Evolutionary conservation across 2,888 invertebrate species (phyloP), one percentile per base, ranked within the genome.

Genomic region (Caenorhabditis becei): DNA sequence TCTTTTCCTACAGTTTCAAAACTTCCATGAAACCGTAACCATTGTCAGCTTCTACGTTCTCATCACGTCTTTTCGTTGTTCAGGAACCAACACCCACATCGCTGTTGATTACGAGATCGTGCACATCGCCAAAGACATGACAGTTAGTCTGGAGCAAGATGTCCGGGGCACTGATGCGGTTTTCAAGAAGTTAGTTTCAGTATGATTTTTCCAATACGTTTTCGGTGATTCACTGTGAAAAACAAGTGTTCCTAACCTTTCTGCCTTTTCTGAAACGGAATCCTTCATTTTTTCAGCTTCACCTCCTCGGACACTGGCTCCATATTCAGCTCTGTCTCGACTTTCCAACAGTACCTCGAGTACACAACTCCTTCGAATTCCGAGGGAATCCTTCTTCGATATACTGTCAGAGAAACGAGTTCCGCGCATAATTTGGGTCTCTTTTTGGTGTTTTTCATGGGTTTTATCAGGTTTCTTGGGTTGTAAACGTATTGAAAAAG

Each of bases 391-490:
- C 24, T 71, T 20, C 16, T 71, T 10, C 37, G 70, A 11, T 71
- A 62, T 11, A 71, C 70, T n/a, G 70, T 71, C n/a, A 24, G 24
- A 24, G 11, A 51, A 24, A 14, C 67, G 14, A 67, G 56, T 14
- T 47, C 56, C 14, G 7, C 53, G 1, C 26, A 18, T 63, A 7
- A 20, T 32, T 63, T 16, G 62, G 62, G 23, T 5, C 32, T 35
- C 20, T 63, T 49, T 49, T 63, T 11, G 35, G 47, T 20, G 3
- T 63, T 10, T 7, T 10, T 32, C 32, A 7, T 10, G 32, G 32
- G 4, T 32, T 32, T 32, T 32, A 10, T 32, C 32, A 7, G n/a
- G n/a, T n/a, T n/a, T n/a, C n/a, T n/a, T n/a, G n/a, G n/a, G n/a
- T n/a, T n/a, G n/a, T n/a, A n/a, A n/a, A n/a, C n/a, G n/a, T n/a